Percentiles rank a stretch among this genome's conserved stretches.
phyloP scores from a whole-genome alignment of 2,113 vertebrate genomes.

The Plecotus auritus region DNA sequence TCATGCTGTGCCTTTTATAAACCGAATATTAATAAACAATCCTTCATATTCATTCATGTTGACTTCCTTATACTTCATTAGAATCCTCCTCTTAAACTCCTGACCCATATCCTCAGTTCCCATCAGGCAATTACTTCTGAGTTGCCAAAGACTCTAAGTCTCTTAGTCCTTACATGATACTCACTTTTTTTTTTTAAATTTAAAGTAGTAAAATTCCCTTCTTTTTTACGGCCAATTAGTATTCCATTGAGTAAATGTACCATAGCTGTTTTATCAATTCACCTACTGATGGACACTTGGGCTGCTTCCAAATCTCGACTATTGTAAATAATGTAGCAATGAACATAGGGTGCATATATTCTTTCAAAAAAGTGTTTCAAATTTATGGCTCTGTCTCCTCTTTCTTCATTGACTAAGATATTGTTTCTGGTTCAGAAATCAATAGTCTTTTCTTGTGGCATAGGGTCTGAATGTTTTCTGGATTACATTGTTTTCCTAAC shows the following conservation, averaged over 20 bases:
- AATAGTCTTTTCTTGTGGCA: not conserved
- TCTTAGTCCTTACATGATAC: not conserved
- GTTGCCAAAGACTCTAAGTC: not conserved
- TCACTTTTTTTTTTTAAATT: not conserved
- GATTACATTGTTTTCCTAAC: slow-evolving; percentile 48
- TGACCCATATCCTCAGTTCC: not conserved
- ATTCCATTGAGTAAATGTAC: too few relatives aligned
- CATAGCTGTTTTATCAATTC: too few relatives aligned
- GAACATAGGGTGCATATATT: too few relatives aligned
- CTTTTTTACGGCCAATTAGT: too few relatives aligned
- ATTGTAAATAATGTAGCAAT: too few relatives aligned
- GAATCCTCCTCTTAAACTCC: not conserved
- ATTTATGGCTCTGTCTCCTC: not conserved
- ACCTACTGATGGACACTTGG: too few relatives aligned
- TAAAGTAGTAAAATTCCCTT: not conserved
- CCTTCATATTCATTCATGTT: not conserved
- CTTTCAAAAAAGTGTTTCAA: too few relatives aligned
- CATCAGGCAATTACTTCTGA: not conserved
- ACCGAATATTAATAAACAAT: not conserved
- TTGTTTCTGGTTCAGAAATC: slow-evolving; percentile 7
- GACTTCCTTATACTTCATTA: not conserved
- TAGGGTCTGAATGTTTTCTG: slow-evolving; percentile 58
- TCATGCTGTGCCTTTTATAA: not conserved
- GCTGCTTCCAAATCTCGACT: too few relatives aligned
- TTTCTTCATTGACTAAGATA: not conserved